These are phyloP conservation scores for Adelosebastes latens DNA, from an alignment of 2,797 vertebrate species.

Conservation along the genomic window DNA sequence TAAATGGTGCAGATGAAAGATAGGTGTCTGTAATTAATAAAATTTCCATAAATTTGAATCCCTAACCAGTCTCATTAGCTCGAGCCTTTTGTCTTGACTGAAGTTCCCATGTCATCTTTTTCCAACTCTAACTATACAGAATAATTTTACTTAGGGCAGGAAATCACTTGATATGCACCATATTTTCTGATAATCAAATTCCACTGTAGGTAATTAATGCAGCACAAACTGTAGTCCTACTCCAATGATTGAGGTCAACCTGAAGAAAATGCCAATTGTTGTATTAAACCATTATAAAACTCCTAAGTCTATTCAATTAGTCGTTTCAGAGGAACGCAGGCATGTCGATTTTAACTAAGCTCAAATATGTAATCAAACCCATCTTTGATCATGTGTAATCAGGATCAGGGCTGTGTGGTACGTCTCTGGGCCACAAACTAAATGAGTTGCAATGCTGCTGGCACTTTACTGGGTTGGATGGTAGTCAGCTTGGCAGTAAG, in stretches of 20 bases:
- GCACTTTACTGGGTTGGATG: conserved; percentile 76
- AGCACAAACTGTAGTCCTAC: conserved; percentile 55
- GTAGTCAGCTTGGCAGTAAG: conserved; percentile 77
- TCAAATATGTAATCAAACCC: conserved; percentile 75
- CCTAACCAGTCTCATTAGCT: conserved; percentile 98
- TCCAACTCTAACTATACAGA: conserved; percentile 82
- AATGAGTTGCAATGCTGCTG: conserved; percentile 75
- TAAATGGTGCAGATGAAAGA: conserved; percentile 98
- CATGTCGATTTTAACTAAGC: conserved; percentile 70
- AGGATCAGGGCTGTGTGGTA: conserved; percentile 74
- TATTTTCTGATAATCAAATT: conserved; percentile 84
- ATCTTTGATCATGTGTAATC: conserved; percentile 81
- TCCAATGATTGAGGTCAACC: conserved; percentile 77
- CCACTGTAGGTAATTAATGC: conserved; percentile 81
- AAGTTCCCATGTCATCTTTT: conserved; percentile 86
- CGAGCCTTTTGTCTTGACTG: conserved; percentile 92
- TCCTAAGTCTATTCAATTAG: conserved; percentile 79
- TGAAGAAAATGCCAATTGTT: conserved; percentile 73
- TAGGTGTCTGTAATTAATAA: conserved; percentile 99
- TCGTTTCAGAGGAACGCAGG: conserved; percentile 70
- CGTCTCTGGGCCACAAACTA: conserved; percentile 73
- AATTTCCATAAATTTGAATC: conserved; percentile 99
- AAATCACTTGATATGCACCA: conserved; percentile 81
- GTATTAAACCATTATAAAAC: conserved; percentile 67
- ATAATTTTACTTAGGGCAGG: conserved; percentile 73